phyloP scores from a whole-genome alignment of 1,140 invertebrate genomes.

The Lordiphosa collinella region DNA sequence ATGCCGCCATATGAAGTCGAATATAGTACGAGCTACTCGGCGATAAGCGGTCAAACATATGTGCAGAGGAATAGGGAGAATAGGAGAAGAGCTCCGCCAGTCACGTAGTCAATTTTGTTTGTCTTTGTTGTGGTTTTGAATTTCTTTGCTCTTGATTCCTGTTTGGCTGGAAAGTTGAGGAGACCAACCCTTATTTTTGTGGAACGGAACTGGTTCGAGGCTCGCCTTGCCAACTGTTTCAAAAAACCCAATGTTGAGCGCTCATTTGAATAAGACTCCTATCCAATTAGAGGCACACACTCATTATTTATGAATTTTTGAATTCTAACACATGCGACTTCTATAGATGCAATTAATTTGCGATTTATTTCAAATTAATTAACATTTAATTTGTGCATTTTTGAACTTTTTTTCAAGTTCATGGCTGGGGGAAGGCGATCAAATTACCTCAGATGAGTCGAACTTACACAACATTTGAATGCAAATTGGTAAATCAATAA shows the following conservation, averaged over 20 bases:
- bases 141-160: constrained; percentile 26
- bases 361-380: constrained; percentile 25
- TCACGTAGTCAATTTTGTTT: constrained; percentile 63
- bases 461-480: constrained; percentile 31
- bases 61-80: constrained; percentile 13
- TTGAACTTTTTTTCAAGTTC: constrained; percentile 1
- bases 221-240: constrained; percentile 33
- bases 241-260: constrained; percentile 2
- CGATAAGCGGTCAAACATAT: constrained; percentile 50
- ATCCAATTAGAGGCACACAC: constrained; percentile 22
- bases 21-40: constrained; percentile 15
- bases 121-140: constrained; percentile 58
- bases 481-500: constrained; percentile 28
- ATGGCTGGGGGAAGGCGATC: too few relatives aligned
- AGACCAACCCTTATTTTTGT: constrained; percentile 31
- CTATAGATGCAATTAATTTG: constrained; percentile 31
- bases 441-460: too few relatives aligned
- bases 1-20: constrained; percentile 5
- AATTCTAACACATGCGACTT: constrained; percentile 2
- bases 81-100: constrained; percentile 30
- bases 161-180: constrained; percentile 26
- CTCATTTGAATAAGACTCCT: constrained; percentile 7
- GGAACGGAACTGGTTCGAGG: constrained; percentile 17
- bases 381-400: background rate
- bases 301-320: constrained; percentile 26